Conservation (phyloP, 2,888 invertebrate species). For the Laspeyria flexula region DNA sequence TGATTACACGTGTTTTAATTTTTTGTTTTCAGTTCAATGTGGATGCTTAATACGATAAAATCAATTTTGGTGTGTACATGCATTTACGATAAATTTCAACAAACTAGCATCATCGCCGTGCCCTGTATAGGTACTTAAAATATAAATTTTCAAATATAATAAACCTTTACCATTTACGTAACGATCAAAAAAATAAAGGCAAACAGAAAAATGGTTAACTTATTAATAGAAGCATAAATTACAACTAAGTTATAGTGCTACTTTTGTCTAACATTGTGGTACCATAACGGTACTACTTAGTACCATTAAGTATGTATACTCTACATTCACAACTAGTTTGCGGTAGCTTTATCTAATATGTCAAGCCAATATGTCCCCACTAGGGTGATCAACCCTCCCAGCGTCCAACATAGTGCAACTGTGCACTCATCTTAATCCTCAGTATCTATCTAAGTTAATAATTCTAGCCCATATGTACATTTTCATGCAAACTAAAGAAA, state of each 20-base stretch:
- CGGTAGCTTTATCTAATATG: no score
- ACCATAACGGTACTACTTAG: no score
- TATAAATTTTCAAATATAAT: not conserved
- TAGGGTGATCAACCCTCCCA: not conserved
- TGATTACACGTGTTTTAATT: no score
- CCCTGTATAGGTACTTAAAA: not conserved
- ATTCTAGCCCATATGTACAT: conserved; percentile 34
- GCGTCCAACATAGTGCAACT: not conserved
- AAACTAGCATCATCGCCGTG: not conserved
- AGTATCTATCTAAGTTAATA: conserved; percentile 20
- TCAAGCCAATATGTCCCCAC: no score
- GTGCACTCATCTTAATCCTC: no score
- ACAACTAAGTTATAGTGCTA: not conserved
- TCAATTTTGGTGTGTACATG: not conserved
- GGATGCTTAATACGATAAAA: not conserved
- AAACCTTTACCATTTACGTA: not conserved
- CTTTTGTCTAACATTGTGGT: not conserved
- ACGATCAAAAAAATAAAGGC: not conserved
- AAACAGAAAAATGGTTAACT: conserved; percentile 1
- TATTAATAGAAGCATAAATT: conserved; percentile 7
- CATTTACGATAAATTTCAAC: not conserved
- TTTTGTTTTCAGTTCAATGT: not conserved
- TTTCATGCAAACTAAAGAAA: conserved; percentile 64
- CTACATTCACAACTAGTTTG: no score
- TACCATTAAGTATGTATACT: not conserved